phyloP scores from a whole-genome alignment of 2,888 invertebrate species.

The Taenaris catops region DNA sequence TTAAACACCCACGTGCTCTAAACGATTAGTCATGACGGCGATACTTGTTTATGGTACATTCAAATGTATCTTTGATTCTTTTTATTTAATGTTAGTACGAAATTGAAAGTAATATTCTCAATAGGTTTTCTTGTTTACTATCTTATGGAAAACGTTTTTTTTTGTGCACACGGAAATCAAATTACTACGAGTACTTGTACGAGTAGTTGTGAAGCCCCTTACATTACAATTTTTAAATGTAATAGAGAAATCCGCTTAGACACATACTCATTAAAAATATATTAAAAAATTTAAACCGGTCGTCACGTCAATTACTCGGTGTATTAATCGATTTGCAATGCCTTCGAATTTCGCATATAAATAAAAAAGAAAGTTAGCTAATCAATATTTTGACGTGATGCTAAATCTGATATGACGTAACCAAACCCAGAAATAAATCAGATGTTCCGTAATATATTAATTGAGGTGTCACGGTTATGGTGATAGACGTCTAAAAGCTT shows the following conservation, averaged over 20 bases:
- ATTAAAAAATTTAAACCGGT: conserved; percentile 1
- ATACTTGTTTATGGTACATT: too few species aligned
- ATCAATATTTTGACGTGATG: conserved; percentile 16
- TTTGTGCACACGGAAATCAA: too few species aligned
- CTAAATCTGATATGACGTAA: conserved; percentile 13
- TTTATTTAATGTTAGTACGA: too few species aligned
- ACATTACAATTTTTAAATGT: too few species aligned
- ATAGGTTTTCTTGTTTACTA: too few species aligned
- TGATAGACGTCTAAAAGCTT: conserved; percentile 5
- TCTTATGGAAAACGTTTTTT: too few species aligned
- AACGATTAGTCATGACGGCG: too few species aligned
- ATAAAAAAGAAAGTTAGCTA: conserved; percentile 17
- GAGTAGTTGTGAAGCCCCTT: too few species aligned
- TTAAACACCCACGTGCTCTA: too few species aligned
- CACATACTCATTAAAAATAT: neutral
- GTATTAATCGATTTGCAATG: conserved; percentile 1
- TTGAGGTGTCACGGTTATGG: conserved; percentile 3
- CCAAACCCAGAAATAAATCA: conserved; percentile 6
- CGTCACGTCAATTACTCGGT: neutral
- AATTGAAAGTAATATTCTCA: too few species aligned
- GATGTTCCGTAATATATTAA: conserved; percentile 10
- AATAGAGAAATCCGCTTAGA: neutral
- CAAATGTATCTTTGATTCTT: too few species aligned
- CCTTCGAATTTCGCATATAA: conserved; percentile 11
- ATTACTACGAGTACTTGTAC: too few species aligned